These are phyloP conservation scores for Cylas formicarius DNA, from an alignment of 1,140 invertebrate genomes.

Conservation along the genomic window DNA sequence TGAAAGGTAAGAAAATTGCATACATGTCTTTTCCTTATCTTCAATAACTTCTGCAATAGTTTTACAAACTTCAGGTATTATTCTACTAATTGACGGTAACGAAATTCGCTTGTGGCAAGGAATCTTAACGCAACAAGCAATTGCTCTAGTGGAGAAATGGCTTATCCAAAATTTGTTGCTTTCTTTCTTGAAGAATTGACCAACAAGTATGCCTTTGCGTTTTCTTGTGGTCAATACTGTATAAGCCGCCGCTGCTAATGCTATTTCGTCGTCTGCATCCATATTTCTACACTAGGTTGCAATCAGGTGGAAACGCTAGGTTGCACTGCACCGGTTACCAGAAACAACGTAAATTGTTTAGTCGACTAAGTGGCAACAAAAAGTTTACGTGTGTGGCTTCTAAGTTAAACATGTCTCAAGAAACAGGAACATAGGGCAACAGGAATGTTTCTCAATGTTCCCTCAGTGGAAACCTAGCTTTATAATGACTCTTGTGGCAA, in stretches of 20 bases:
- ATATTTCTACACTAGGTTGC: background rate
- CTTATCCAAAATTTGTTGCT: background rate
- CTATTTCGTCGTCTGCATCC: too few relatives aligned
- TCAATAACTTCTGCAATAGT: background rate
- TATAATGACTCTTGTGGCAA: too few relatives aligned
- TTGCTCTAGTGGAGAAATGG: conserved; percentile 3
- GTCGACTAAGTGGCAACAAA: too few relatives aligned
- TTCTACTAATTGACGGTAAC: background rate
- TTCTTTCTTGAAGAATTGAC: conserved; percentile 1
- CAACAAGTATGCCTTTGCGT: too few relatives aligned
- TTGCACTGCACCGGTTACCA: background rate
- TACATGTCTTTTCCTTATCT: background rate
- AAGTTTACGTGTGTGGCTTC: conserved; percentile 4
- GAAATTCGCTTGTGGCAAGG: background rate
- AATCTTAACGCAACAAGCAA: background rate
- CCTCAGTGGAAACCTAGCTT: too few relatives aligned
- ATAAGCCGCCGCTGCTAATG: too few relatives aligned
- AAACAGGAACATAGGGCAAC: too few relatives aligned
- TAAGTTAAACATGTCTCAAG: too few relatives aligned
- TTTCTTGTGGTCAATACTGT: too few relatives aligned
- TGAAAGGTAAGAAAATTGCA: too few relatives aligned
- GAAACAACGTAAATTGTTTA: conserved; percentile 1
- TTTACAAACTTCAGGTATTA: conserved; percentile 1
- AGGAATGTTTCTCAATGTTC: too few relatives aligned
- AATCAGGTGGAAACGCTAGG: background rate